Evolutionary conservation across 2,113 vertebrate species (phyloP).

Genomic region (Equus przewalskii): DNA sequence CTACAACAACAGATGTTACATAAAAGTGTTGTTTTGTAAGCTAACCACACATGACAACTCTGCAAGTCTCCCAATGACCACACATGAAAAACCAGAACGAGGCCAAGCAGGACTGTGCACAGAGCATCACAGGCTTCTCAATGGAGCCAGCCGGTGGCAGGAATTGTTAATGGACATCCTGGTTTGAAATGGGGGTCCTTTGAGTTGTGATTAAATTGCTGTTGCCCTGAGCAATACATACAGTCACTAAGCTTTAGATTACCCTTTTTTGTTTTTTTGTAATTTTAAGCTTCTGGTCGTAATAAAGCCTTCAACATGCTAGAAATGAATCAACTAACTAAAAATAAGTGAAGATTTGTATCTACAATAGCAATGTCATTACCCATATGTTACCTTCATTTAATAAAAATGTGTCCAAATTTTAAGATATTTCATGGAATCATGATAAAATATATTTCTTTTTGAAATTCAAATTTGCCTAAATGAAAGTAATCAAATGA

Average conservation of each 20-base stretch:
- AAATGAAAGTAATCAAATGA: background rate
- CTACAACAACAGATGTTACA: background rate
- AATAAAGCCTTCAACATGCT: background rate
- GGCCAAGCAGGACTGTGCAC: background rate
- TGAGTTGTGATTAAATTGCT: background rate
- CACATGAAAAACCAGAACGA: background rate
- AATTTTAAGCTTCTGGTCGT: background rate
- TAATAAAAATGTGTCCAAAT: background rate
- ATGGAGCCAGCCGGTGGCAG: background rate
- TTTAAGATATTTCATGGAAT: background rate
- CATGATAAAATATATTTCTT: background rate
- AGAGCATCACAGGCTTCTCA: background rate
- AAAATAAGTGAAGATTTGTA: background rate
- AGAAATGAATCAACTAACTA: background rate
- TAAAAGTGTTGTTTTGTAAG: background rate
- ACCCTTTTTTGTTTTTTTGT: background rate
- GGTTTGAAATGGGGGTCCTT: background rate
- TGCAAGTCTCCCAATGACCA: constrained; percentile 24
- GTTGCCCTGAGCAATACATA: background rate
- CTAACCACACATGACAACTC: background rate
- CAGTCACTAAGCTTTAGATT: background rate
- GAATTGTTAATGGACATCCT: background rate
- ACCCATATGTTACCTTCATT: background rate
- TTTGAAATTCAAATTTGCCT: background rate
- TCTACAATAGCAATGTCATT: background rate